Conservation (phyloP, 1,140 invertebrate genomes). For the Euura saliciscinereae region DNA sequence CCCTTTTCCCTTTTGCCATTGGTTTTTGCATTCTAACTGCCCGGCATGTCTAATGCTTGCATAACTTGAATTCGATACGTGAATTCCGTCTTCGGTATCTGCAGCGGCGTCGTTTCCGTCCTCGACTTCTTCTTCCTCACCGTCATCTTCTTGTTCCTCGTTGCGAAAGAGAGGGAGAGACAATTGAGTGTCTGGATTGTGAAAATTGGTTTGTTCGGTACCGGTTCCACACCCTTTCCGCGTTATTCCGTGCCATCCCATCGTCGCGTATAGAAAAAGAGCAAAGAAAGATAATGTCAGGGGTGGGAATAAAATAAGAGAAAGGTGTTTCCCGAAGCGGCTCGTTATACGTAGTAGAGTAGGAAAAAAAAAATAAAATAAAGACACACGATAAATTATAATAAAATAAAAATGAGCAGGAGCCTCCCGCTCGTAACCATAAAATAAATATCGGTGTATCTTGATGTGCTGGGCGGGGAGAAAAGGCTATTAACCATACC, state of each 20-base stretch:
- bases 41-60: too few relatives aligned
- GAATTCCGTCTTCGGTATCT: too few relatives aligned
- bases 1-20: too few relatives aligned
- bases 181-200: too few relatives aligned
- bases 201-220: too few relatives aligned
- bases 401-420: background rate
- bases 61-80: too few relatives aligned
- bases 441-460: conserved; percentile 7
- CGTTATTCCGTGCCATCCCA: background rate
- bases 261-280: background rate
- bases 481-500: background rate
- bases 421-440: background rate
- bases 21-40: too few relatives aligned
- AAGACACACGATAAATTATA: background rate
- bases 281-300: background rate
- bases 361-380: background rate
- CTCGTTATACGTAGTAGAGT: background rate
- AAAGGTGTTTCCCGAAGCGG: too few relatives aligned
- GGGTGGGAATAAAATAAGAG: background rate
- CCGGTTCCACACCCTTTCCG: background rate
- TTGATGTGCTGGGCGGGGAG: background rate
- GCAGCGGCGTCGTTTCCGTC: too few relatives aligned
- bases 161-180: too few relatives aligned
- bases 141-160: too few relatives aligned
- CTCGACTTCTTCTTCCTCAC: too few relatives aligned